These are phyloP conservation scores for Caenorhabditis remanei DNA, from an alignment of 1,140 invertebrate genomes.

Conservation along the genomic window DNA sequence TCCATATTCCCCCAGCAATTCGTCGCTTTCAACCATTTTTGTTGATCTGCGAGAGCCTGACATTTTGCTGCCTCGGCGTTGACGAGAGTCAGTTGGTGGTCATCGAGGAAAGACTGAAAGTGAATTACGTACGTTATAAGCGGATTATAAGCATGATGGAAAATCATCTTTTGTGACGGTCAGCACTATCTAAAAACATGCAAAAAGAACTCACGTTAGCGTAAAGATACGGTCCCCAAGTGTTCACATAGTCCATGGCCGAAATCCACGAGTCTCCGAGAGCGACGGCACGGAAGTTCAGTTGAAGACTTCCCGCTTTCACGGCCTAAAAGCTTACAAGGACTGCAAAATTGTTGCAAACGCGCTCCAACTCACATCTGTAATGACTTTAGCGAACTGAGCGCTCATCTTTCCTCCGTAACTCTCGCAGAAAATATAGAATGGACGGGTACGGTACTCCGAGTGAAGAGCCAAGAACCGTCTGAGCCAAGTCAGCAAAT, in stretches of 20 bases:
- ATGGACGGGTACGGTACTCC: slow-evolving; percentile 81
- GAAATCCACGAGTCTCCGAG: slow-evolving; percentile 90
- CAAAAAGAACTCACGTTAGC: slow-evolving; percentile 81
- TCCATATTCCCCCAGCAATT: slow-evolving; percentile 83
- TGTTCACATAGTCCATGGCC: slow-evolving; percentile 85
- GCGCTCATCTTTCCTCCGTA: slow-evolving; percentile 91
- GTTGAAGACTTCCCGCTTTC: slow-evolving; percentile 81
- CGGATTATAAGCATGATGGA: slow-evolving; percentile 75
- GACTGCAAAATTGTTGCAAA: neutral
- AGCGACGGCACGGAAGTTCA: slow-evolving; percentile 85
- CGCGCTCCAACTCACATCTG: slow-evolving; percentile 79
- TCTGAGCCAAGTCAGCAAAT: slow-evolving; percentile 84
- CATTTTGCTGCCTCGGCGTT: slow-evolving; percentile 75
- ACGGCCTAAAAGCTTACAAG: slow-evolving; percentile 81
- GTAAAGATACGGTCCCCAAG: slow-evolving; percentile 86
- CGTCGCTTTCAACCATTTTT: slow-evolving; percentile 82
- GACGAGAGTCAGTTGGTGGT: slow-evolving; percentile 77
- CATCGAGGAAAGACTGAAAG: slow-evolving; percentile 80
- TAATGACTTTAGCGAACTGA: slow-evolving; percentile 82
- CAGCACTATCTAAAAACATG: neutral
- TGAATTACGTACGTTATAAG: slow-evolving; percentile 16
- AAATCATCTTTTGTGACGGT: neutral
- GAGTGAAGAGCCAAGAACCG: slow-evolving; percentile 81
- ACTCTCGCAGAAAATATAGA: slow-evolving; percentile 87
- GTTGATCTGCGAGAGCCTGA: slow-evolving; percentile 78